phyloP scores from a whole-genome alignment of 2,797 vertebrate species.

The Necrosyrtes monachus region DNA sequence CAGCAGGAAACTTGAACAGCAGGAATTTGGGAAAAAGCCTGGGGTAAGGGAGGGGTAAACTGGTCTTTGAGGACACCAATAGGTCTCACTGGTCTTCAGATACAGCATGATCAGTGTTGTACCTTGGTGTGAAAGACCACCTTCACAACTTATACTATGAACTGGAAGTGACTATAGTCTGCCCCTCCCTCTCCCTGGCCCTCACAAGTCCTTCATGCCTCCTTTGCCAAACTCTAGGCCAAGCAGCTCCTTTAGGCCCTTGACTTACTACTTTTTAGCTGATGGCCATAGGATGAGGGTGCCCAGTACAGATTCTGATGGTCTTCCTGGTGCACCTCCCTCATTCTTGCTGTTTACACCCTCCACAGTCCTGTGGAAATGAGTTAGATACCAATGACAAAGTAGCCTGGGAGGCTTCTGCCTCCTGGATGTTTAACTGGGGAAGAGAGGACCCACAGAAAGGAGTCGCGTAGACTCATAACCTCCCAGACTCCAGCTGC shows the following conservation, averaged over 20 bases:
- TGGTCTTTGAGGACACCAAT: not conserved
- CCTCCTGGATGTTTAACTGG: not conserved
- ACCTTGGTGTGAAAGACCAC: not conserved
- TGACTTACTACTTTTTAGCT: not conserved
- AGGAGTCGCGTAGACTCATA: not conserved
- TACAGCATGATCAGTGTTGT: not conserved
- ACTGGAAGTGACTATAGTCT: not conserved
- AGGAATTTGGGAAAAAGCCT: not conserved
- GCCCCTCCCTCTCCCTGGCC: not conserved
- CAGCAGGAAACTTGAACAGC: not conserved
- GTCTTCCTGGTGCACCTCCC: not conserved
- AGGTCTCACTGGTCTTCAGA: not conserved
- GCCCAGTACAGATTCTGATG: not conserved
- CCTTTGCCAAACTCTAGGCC: not conserved
- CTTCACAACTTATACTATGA: not conserved
- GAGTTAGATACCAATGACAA: not conserved
- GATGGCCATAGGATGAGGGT: not conserved
- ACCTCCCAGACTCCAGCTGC: not conserved
- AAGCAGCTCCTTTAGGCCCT: not conserved
- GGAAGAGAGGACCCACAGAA: not conserved
- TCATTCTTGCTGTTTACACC: not conserved
- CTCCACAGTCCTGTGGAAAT: not conserved
- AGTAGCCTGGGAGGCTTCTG: not conserved
- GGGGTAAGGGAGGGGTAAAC: not conserved
- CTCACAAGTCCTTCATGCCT: not conserved